phyloP scores from a whole-genome alignment of 2,888 invertebrate genomes.

The Acleris sparsana region DNA sequence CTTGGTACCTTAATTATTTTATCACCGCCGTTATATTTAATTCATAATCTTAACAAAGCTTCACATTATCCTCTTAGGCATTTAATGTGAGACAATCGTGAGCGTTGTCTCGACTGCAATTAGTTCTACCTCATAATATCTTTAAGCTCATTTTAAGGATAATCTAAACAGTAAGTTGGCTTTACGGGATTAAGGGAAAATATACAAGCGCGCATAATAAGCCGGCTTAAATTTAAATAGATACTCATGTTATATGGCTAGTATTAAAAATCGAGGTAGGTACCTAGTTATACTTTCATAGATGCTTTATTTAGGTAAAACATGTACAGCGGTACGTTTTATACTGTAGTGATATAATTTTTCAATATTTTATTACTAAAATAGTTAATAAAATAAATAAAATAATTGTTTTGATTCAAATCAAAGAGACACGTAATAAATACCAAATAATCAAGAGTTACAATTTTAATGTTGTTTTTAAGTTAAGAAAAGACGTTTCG shows the following conservation, averaged over 20 bases:
- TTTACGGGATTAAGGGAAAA: slow-evolving; percentile 11
- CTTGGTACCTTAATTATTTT: slow-evolving; percentile 7
- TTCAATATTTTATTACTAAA: too few species aligned
- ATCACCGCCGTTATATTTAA: neutral
- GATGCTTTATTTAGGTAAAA: too few species aligned
- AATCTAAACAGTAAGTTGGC: slow-evolving; percentile 19
- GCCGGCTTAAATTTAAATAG: neutral
- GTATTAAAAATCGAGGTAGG: too few species aligned
- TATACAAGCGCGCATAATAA: neutral
- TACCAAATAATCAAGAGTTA: slow-evolving; percentile 61
- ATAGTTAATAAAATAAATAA: too few species aligned
- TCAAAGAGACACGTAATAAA: slow-evolving; percentile 51
- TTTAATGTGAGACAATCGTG: neutral
- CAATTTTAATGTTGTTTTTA: slow-evolving; percentile 60
- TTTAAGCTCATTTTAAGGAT: slow-evolving; percentile 18
- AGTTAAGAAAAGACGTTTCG: slow-evolving; percentile 62
- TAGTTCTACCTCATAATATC: slow-evolving; percentile 19
- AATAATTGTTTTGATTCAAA: slow-evolving; percentile 48
- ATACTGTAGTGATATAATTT: too few species aligned
- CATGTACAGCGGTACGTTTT: too few species aligned
- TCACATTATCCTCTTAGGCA: slow-evolving; percentile 2
- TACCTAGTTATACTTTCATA: too few species aligned
- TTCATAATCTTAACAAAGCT: neutral
- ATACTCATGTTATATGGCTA: neutral
- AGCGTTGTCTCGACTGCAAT: slow-evolving; percentile 13